Conservation (phyloP, 2,888 invertebrate genomes). For the Erebia palarica region DNA sequence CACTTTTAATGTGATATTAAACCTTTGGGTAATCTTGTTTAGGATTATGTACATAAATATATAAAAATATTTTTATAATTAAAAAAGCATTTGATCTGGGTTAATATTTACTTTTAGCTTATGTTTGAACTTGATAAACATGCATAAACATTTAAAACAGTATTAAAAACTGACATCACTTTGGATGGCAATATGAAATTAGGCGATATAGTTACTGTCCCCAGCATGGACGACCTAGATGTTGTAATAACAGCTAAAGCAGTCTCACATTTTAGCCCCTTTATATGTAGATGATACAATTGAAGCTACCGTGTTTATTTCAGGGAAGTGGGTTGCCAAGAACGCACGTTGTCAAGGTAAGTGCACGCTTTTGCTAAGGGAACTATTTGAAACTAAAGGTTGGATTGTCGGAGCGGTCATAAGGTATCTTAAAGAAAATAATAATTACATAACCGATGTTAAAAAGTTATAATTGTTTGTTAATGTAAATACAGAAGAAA, state of each 20-base stretch:
- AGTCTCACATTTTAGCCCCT: conserved; percentile 27
- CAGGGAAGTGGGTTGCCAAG: conserved; percentile 75
- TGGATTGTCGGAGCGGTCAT: not conserved
- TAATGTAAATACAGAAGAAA: not conserved
- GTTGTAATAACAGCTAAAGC: conserved; percentile 65
- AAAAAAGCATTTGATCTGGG: no score
- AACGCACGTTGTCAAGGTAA: conserved; percentile 75
- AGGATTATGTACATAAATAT: no score
- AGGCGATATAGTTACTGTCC: conserved; percentile 69
- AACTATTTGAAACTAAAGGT: not conserved
- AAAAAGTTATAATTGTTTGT: no score
- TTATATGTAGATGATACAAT: conserved; percentile 42
- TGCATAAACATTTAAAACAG: not conserved
- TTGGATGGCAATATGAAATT: conserved; percentile 48
- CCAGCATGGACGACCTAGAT: conserved; percentile 72
- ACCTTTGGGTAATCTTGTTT: no score
- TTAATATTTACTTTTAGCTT: not conserved
- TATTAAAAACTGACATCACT: not conserved
- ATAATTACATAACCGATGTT: no score
- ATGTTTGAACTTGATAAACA: not conserved
- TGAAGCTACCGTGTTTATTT: conserved; percentile 67
- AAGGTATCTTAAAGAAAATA: no score
- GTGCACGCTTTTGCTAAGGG: conserved; percentile 53
- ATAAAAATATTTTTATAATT: no score
- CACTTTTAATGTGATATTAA: no score